phyloP scores from a whole-genome alignment of 2,113 vertebrate genomes.

The Heterotilapia buettikoferi region DNA sequence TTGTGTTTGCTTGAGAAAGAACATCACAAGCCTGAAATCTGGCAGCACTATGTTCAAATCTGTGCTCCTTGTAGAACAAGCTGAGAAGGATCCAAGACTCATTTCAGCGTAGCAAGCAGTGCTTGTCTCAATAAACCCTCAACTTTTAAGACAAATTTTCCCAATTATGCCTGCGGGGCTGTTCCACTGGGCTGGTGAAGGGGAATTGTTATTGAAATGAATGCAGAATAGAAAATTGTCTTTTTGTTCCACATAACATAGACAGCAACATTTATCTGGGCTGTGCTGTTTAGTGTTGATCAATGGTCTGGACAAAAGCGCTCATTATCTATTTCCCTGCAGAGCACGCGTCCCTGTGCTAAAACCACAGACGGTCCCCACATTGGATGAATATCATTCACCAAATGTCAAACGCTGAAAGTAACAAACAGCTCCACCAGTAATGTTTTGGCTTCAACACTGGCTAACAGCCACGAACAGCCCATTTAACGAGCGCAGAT shows the following conservation, averaged over 20 bases:
- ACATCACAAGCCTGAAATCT: not conserved
- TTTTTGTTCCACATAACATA: not conserved
- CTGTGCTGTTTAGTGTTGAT: not conserved
- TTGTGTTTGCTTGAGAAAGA: not conserved
- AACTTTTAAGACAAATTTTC: conserved; percentile 2
- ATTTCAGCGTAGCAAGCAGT: conserved; percentile 1
- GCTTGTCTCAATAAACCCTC: conserved; percentile 1
- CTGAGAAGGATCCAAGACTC: not conserved
- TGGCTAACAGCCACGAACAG: not conserved
- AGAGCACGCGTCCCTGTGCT: not conserved
- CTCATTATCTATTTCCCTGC: conserved; percentile 36
- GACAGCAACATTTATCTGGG: conserved; percentile 15
- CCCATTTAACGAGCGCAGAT: not conserved
- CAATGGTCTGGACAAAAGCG: conserved; percentile 17
- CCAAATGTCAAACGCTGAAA: conserved; percentile 43
- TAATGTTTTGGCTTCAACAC: conserved; percentile 11
- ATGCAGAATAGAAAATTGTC: not conserved
- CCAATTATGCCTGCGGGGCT: not conserved
- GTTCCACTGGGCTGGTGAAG: not conserved
- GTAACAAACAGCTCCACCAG: conserved; percentile 37
- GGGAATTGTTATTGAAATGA: conserved; percentile 21
- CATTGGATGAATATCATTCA: conserved; percentile 4
- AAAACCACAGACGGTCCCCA: not conserved
- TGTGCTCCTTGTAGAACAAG: not conserved
- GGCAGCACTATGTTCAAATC: not conserved